phyloP scores from a whole-genome alignment of 1,140 invertebrate genomes.

The Camponotus floridanus region DNA sequence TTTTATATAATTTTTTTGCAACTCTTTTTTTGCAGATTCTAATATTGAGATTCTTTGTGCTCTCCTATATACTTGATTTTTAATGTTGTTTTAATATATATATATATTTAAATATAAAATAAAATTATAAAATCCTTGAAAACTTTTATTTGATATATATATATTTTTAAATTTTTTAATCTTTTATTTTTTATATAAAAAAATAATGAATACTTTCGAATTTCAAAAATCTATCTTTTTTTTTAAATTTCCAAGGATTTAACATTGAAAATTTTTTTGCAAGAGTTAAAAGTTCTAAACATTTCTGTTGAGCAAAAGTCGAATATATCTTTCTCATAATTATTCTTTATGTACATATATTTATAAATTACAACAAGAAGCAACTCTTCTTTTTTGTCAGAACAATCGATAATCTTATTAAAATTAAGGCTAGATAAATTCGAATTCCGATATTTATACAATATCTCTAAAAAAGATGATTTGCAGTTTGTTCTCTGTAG shows the following conservation, averaged over 20 bases:
- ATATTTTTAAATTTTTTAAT: neutral
- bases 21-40: neutral
- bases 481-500: neutral
- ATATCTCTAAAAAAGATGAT: constrained; percentile 10
- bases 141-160: constrained; percentile 22
- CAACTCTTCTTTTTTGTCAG: neutral
- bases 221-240: neutral
- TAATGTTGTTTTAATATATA: neutral
- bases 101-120: neutral
- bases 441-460: neutral
- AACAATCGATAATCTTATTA: constrained; percentile 7
- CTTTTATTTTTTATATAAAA: neutral
- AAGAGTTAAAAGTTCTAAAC: neutral
- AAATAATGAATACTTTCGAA: neutral
- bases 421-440: constrained; percentile 3
- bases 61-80: neutral
- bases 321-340: neutral
- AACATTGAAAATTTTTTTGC: neutral
- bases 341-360: neutral
- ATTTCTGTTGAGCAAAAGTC: neutral
- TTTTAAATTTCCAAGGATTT: neutral
- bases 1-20: no score
- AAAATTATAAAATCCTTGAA: neutral
- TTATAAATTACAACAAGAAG: constrained; percentile 15
- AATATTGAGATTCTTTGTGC: neutral